A percentile compares a stretch with the other conserved stretches of the same genome.
These are phyloP conservation scores for Heterotilapia buettikoferi DNA, from an alignment of 2,113 vertebrate genomes.

Conservation along the genomic window DNA sequence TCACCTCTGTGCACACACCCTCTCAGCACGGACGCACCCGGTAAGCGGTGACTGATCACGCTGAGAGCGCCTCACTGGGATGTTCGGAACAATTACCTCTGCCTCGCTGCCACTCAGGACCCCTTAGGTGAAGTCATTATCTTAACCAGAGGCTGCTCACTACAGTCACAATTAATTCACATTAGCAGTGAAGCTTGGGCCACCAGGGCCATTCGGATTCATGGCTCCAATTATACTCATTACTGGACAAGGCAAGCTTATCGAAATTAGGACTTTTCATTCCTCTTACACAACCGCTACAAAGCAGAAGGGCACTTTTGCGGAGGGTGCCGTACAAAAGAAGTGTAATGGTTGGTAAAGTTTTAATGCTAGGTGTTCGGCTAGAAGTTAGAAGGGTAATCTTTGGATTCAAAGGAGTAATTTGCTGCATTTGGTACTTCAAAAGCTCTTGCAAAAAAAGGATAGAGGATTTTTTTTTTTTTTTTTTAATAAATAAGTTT, in stretches of 20 bases:
- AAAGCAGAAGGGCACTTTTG: not conserved
- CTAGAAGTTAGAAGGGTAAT: not conserved
- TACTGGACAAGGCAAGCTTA: not conserved
- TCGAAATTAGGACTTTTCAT: not conserved
- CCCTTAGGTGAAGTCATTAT: constrained; percentile 69
- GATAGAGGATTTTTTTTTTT: not conserved
- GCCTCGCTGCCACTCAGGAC: constrained; percentile 52
- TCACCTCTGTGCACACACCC: not conserved
- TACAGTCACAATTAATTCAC: constrained; percentile 53
- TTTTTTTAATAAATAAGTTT: not conserved
- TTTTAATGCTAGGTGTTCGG: not conserved
- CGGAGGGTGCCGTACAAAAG: not conserved
- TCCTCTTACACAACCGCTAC: not conserved
- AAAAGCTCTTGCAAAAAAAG: not conserved
- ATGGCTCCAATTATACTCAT: constrained; percentile 23
- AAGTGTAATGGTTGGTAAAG: not conserved
- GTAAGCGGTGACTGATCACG: constrained; percentile 12
- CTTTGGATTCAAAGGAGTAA: not conserved
- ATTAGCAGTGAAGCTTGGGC: constrained; percentile 31
- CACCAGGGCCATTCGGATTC: constrained; percentile 11
- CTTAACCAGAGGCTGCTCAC: constrained; percentile 49
- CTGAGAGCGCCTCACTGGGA: constrained; percentile 61
- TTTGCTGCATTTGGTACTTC: not conserved
- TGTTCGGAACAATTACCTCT: constrained; percentile 67
- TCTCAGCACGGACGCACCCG: not conserved